Base-by-base conservation (phyloP, 2,888 invertebrate species). In the Pyrrhia umbra region DNA sequence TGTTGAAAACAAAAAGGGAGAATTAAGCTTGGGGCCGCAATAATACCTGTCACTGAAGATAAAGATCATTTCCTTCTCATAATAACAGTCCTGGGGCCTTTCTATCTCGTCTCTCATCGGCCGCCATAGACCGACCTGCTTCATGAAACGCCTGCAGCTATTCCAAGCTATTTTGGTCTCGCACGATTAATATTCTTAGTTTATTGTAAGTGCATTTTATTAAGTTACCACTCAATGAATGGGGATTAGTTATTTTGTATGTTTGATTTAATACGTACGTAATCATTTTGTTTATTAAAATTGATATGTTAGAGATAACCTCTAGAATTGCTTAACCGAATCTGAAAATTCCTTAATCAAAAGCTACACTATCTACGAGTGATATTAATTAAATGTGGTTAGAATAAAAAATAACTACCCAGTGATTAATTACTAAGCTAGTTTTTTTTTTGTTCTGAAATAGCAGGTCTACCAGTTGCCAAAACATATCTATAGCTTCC, bases 41-140 rank as follows among this genome's bases (percentile, higher is more conserved):
- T 77, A 66, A 66, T 67, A 69, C 50, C 79, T 77, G 79, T 79
- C 75, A 65, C 62, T 54, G 23, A 25, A 67, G 57, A 72, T 69
- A 77, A 71, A 79, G 77, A 78, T 79, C 55, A 75, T 63, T 79
- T 79, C 80, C 77, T 64, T 47, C 65, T 64, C 52, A 70, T 77
- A 77, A 79, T 79, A 77, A 69, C 72, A 49, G 52, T 25, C 77
- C 54, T 16, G 49, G 20, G 76, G 76, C 47, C 46, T 52, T 65
- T 72, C 65, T 74, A 67, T 75, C 65, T 60, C 34, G 56, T 50
- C 58, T 75, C 65, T 67, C 64, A 75, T 75, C 64, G 71, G 20
- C 39, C 45, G 40, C 56, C 46, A 52, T 45, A 55, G 45, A 51
- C 50, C 10, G 57, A 37, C 52, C 50, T 39, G 20, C 37, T 51